phyloP scores from a whole-genome alignment of 37 sponge, comb jelly and placozoan species.

The Cliona cf. orientalis region DNA sequence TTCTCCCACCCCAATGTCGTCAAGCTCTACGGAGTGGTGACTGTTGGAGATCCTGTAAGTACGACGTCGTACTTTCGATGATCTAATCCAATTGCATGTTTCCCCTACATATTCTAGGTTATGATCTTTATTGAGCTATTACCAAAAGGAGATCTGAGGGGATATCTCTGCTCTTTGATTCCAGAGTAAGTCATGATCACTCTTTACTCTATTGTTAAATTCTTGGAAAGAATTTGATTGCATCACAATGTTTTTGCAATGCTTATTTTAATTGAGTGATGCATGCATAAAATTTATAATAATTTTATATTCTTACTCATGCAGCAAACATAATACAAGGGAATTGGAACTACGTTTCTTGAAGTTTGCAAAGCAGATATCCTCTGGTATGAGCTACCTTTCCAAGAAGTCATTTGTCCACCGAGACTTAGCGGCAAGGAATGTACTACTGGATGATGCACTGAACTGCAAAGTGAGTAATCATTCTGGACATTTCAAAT shows the following conservation, averaged over 20 bases:
- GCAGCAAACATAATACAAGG: not conserved
- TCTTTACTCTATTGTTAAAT: no score
- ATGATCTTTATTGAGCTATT: slow-evolving; percentile 65
- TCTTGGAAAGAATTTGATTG: no score
- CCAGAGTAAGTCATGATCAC: no score
- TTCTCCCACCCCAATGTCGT: slow-evolving; percentile 76
- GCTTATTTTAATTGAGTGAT: no score
- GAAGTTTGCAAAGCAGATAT: slow-evolving; percentile 55
- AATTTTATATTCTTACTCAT: not conserved
- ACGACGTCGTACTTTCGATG: no score
- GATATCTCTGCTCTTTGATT: not conserved
- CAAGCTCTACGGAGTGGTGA: slow-evolving; percentile 73
- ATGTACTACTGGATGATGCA: slow-evolving; percentile 37
- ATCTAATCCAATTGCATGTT: no score
- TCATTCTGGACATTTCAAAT: no score
- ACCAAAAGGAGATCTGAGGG: slow-evolving; percentile 49
- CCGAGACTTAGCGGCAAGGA: slow-evolving; percentile 65
- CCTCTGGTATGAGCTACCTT: slow-evolving; percentile 63
- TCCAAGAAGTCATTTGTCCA: slow-evolving; percentile 58
- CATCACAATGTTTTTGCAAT: no score
- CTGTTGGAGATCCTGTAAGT: slow-evolving; percentile 75
- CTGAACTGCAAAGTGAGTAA: slow-evolving; percentile 63
- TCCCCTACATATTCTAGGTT: no score
- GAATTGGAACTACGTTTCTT: slow-evolving; percentile 22
- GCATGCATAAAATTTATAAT: no score